phyloP scores from a whole-genome alignment of 1,140 invertebrate genomes.

The Lysiphlebus fabarum region DNA sequence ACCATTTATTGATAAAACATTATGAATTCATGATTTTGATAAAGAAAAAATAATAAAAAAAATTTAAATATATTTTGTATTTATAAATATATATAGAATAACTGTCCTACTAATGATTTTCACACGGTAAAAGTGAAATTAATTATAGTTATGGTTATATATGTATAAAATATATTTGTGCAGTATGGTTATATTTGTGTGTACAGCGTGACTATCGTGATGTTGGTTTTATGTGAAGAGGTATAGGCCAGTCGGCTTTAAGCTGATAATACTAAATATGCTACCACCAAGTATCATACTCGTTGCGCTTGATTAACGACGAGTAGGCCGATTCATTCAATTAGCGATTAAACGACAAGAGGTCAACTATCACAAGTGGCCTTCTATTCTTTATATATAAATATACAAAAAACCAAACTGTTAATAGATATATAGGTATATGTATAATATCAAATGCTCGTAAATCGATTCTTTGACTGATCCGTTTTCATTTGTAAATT shows the following conservation, averaged over 20 bases:
- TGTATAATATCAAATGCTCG: slow-evolving; percentile 38
- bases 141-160: slow-evolving; percentile 25
- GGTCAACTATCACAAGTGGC: slow-evolving; percentile 24
- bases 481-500: slow-evolving; percentile 40
- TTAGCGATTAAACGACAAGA: slow-evolving; percentile 37
- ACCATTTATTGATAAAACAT: no score
- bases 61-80: no score
- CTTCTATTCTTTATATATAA: slow-evolving; percentile 28
- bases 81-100: no score
- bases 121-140: slow-evolving; percentile 25
- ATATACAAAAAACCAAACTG: no score
- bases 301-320: slow-evolving; percentile 27
- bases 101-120: background rate
- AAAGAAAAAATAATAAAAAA: no score
- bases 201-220: slow-evolving; percentile 9
- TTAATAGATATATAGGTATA: no score
- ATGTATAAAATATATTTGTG: slow-evolving; percentile 17
- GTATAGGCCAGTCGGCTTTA: background rate
- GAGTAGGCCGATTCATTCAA: slow-evolving; percentile 31
- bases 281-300: slow-evolving; percentile 9
- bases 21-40: no score
- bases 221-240: background rate
- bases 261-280: background rate
- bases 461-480: slow-evolving; percentile 32
- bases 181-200: background rate